Evolutionary conservation across 2,797 vertebrate genomes (phyloP).

Genomic region (Odontamblyopus rebecca): DNA sequence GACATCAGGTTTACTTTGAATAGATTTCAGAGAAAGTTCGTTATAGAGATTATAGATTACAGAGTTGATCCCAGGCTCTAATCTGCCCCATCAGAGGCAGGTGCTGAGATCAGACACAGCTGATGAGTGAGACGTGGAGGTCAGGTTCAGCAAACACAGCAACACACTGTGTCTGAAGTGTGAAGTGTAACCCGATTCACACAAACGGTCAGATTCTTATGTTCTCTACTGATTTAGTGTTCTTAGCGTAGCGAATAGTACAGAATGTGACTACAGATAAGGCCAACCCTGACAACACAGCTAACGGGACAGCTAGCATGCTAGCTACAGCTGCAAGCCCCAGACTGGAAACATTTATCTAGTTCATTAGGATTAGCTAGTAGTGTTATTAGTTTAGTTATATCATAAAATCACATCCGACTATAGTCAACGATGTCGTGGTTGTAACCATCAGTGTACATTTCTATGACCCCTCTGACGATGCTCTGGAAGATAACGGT

Average conservation of each 20-base stretch:
- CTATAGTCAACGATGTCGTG: neutral
- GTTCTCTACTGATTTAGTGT: neutral
- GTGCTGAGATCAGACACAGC: conserved; percentile 4
- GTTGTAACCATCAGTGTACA: conserved; percentile 25
- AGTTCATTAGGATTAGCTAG: neutral
- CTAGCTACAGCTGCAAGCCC: conserved; percentile 28
- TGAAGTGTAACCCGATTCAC: neutral
- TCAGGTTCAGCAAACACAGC: neutral
- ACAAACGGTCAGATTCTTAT: neutral
- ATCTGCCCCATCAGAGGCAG: neutral
- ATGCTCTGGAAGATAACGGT: conserved; percentile 60
- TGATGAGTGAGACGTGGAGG: conserved; percentile 5
- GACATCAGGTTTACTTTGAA: neutral
- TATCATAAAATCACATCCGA: neutral
- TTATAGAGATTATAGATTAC: no score
- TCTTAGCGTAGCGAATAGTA: neutral
- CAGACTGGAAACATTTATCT: neutral
- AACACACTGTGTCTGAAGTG: no score
- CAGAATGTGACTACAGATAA: neutral
- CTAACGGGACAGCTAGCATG: conserved; percentile 22
- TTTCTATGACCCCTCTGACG: conserved; percentile 8
- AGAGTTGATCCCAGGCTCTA: neutral
- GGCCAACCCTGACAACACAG: conserved; percentile 9
- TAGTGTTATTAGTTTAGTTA: neutral
- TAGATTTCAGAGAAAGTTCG: neutral